Evolutionary conservation across 2,797 vertebrate genomes (phyloP).

Genomic region (Nyctalus aviator): DNA sequence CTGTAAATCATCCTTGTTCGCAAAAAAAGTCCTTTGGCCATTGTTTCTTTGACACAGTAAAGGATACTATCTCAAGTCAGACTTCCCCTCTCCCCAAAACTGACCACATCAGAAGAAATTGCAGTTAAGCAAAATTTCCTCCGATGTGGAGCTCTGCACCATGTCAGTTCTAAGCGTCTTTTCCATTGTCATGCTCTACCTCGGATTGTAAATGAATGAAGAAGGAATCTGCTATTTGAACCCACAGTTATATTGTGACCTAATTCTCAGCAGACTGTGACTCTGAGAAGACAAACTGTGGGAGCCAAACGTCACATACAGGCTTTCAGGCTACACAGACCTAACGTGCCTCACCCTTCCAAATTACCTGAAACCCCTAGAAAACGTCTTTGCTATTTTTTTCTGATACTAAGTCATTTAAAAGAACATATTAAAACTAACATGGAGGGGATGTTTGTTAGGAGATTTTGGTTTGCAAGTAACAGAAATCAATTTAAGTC

Average conservation of each 20-base stretch:
- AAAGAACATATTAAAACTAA: slow-evolving; percentile 12
- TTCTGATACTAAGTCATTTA: not conserved
- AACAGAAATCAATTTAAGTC: not conserved
- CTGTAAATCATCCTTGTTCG: not conserved
- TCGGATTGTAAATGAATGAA: not conserved
- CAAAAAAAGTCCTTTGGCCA: not conserved
- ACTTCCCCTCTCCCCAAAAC: not conserved
- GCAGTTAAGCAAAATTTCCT: not conserved
- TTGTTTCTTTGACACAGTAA: slow-evolving; percentile 3
- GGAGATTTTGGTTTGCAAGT: not conserved
- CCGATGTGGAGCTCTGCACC: rapidly evolving
- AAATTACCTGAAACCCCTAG: not conserved
- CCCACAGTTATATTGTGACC: not conserved
- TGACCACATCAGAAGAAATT: not conserved
- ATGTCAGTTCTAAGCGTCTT: not conserved
- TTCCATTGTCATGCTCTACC: not conserved
- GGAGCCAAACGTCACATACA: not conserved
- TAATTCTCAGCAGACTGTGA: not conserved
- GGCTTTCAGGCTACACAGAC: not conserved
- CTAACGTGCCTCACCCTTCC: not conserved
- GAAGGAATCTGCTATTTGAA: not conserved
- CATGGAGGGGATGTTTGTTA: not conserved
- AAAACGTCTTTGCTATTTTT: not conserved
- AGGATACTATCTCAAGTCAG: not conserved
- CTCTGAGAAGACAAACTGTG: slow-evolving; percentile 5